Base-by-base conservation (phyloP, 2,888 invertebrate genomes). In the Rotaria magnacalcarata region DNA sequence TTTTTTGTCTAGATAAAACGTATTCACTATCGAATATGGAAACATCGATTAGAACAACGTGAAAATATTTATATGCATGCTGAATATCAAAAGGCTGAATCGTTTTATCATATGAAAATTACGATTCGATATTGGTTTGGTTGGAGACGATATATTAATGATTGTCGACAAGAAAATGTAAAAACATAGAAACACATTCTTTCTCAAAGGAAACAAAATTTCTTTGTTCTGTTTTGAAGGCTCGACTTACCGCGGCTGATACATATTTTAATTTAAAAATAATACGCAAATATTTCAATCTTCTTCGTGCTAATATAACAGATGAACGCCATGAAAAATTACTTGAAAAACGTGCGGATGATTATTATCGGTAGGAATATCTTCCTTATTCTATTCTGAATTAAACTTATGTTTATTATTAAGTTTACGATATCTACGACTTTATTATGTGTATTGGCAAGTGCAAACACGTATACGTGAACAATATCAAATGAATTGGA, bases 121-220 rank as follows among this genome's bases (percentile, higher is more conserved):
- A 80, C 80, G 2, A 80, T 80, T 80, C 80, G 80, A 24, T 80
- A 80, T 43, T 80, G 80, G 80, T 80, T 80, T 47, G 24, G 24
- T 24, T 80, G 80, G 80, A 1, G 80, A 47, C 80, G 80, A 80
- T 80, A 80, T 47, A 47, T 80, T 14, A 43, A 43, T 47, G 43
- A 80, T 80, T 80, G 80, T 47, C 43, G 47, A 80, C 21, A 80
- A 80, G 80, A 80, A 80, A 16, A 80, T 43, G 80, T 80, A 47
- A 80, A n/a, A 34, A 11, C 10, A 50, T 50, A 11, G 50, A 14
- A 50, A 34, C 2, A 34, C 34, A 34, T 34, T 34, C 34, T 34
- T 34, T 34, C 34, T 50, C 50, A 50, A 50, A 50, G 50, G 4
- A 50, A 50, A 50, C 50, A 50, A 14, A 50, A 50, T 50, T 50